Evolutionary conservation across 2,888 invertebrate species (phyloP).

Genomic region (Nomada ferruginata): DNA sequence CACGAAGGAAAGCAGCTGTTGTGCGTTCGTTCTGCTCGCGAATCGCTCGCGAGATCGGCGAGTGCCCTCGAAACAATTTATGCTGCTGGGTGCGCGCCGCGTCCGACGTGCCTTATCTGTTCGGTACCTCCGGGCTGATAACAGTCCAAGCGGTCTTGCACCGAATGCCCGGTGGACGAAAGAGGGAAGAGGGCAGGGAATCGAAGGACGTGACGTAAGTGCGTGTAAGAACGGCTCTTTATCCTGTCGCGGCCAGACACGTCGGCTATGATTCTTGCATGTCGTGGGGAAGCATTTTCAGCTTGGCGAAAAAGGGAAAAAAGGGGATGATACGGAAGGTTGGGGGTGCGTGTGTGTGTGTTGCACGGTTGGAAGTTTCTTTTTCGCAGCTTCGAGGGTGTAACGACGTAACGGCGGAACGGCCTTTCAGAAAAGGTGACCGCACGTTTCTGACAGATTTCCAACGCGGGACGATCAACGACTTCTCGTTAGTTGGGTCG

Average conservation of each 20-base stretch:
- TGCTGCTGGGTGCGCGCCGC: conserved; percentile 76
- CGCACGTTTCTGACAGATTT: conserved; percentile 54
- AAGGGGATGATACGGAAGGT: neutral
- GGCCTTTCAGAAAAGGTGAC: conserved; percentile 25
- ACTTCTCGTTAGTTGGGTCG: conserved; percentile 45
- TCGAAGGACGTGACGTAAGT: conserved; percentile 79
- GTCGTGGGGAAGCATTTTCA: conserved; percentile 6
- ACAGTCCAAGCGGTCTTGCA: conserved; percentile 68
- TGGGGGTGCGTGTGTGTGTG: neutral
- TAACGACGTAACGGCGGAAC: conserved; percentile 2
- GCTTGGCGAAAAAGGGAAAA: neutral
- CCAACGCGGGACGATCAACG: conserved; percentile 3
- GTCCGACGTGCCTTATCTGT: conserved; percentile 81
- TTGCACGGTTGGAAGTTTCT: conserved; percentile 20
- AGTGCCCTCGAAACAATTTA: conserved; percentile 80
- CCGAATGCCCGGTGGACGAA: conserved; percentile 49
- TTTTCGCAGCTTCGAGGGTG: conserved; percentile 7
- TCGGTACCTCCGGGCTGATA: conserved; percentile 72
- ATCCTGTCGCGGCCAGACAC: conserved; percentile 79
- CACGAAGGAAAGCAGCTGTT: conserved; percentile 10
- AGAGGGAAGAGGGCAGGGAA: conserved; percentile 38
- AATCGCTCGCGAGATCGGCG: conserved; percentile 70
- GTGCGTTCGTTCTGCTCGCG: conserved; percentile 50
- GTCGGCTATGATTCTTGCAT: conserved; percentile 69
- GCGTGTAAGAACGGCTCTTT: conserved; percentile 79